Evolutionary conservation across 2,888 invertebrate genomes (phyloP), one percentile per base, ranked within the genome.

Genomic region (Temnothorax ravouxi): DNA sequence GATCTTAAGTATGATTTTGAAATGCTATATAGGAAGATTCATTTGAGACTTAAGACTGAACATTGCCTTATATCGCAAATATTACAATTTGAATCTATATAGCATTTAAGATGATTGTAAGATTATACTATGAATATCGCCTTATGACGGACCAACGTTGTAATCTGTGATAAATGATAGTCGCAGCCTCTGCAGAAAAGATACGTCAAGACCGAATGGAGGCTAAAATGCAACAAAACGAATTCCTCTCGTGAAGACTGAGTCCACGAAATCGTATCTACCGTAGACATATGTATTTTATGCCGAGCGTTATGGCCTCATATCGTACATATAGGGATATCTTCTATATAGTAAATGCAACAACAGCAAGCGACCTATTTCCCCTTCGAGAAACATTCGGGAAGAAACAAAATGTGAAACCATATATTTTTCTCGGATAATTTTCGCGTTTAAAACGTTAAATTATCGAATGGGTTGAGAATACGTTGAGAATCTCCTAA

Each of bases 261-360:
- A 47, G 75, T 80, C 72, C 74, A 74, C 64, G 74, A 82, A 86
- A 88, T 86, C 72, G 82, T 88, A 88, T 89, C 88, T 87, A 83
- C 74, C 64, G 82, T 82, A 88, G 87, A 86, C 85, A 90, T 91
- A 79, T 85, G 87, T 87, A 87, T 91, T 90, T 90, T 86, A 86
- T 86, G 84, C 41, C 79, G 38, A 56, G 29, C 66, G 75, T 83
- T 69, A 87, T 25, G 52, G 79, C 50, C 50, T 80, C 64, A 88
- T 88, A 84, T 86, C 66, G 59, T 50, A 52, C n/a, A 69, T 79
- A 77, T 79, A 77, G 56, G 13, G 13, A 34, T 69, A 83, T 62
- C 77, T 77, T 69, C 25, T 34, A 79, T 74, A 81, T 52, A 75
- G 59, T 59, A 83, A 50, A 76, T 76, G 59, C 85, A 61, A 82